Percentiles rank a stretch among this genome's conserved stretches.
phyloP scores from a whole-genome alignment of 2,113 vertebrate genomes.

The Orientallactaga bullata region DNA sequence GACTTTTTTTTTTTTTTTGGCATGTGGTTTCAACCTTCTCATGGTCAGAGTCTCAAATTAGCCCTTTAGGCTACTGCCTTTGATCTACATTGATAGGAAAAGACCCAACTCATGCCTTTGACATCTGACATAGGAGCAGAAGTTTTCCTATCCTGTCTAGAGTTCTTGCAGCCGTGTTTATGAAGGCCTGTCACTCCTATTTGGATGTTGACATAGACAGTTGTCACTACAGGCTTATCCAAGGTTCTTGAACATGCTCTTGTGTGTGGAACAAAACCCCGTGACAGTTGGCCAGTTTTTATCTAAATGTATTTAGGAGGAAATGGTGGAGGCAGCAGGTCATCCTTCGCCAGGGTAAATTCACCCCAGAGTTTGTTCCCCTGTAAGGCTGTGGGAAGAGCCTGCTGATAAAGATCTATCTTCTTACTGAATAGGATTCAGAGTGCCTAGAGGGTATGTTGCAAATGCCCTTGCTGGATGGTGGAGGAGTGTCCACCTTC shows the following conservation, averaged over 20 bases:
- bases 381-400: background rate
- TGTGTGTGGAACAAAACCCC: conserved; percentile 58
- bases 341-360: background rate
- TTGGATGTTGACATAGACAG: background rate
- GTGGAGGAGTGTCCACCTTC: background rate
- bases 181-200: background rate
- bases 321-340: background rate
- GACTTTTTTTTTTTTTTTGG: no score
- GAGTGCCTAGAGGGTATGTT: background rate
- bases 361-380: background rate
- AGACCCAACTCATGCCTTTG: background rate
- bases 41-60: background rate
- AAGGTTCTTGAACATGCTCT: background rate
- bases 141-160: background rate
- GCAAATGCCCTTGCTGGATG: no score
- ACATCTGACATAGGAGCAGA: background rate
- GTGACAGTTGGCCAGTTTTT: background rate
- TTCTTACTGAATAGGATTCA: background rate
- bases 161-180: background rate
- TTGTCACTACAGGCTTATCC: conserved; percentile 28
- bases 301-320: background rate
- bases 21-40: background rate
- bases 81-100: background rate
- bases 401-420: background rate
- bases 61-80: background rate